These are phyloP conservation scores for Mobula hypostoma DNA, from an alignment of 2,113 vertebrate genomes.

Conservation along the genomic window DNA sequence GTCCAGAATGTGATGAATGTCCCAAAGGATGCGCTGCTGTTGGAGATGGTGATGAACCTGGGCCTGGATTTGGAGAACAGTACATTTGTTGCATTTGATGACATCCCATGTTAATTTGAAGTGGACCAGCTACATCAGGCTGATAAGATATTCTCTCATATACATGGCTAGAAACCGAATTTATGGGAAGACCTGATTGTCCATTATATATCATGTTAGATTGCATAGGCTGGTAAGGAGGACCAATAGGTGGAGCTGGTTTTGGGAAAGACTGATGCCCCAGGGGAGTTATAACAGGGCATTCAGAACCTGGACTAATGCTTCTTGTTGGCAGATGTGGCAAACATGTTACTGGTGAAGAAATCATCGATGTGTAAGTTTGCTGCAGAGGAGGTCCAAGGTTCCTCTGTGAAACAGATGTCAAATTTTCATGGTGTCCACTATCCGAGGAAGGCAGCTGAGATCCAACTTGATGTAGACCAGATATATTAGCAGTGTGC, in stretches of 20 bases:
- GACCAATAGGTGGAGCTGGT: slow-evolving; percentile 61
- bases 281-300: slow-evolving; percentile 65
- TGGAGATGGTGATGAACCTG: slow-evolving; percentile 69
- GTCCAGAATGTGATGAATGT: slow-evolving; percentile 74
- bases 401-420: slow-evolving; percentile 71
- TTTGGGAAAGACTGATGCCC: slow-evolving; percentile 73
- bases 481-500: slow-evolving; percentile 56
- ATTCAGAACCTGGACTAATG: slow-evolving; percentile 73
- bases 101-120: slow-evolving; percentile 71
- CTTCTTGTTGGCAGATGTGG: slow-evolving; percentile 74
- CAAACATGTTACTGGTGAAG: slow-evolving; percentile 75
- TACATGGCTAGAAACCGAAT: slow-evolving; percentile 65
- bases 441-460: slow-evolving; percentile 80
- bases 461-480: slow-evolving; percentile 59
- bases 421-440: slow-evolving; percentile 69
- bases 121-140: slow-evolving; percentile 65
- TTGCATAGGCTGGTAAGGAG: slow-evolving; percentile 81
- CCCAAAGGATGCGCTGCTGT: slow-evolving; percentile 63
- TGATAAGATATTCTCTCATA: slow-evolving; percentile 81
- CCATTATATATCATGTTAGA: slow-evolving; percentile 73
- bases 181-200: slow-evolving; percentile 75
- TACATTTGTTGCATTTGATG: slow-evolving; percentile 78
- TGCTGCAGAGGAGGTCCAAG: slow-evolving; percentile 73
- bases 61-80: slow-evolving; percentile 65
- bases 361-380: slow-evolving; percentile 70